Conservation (phyloP, 2,888 invertebrate genomes). For the Myopa testacea region DNA sequence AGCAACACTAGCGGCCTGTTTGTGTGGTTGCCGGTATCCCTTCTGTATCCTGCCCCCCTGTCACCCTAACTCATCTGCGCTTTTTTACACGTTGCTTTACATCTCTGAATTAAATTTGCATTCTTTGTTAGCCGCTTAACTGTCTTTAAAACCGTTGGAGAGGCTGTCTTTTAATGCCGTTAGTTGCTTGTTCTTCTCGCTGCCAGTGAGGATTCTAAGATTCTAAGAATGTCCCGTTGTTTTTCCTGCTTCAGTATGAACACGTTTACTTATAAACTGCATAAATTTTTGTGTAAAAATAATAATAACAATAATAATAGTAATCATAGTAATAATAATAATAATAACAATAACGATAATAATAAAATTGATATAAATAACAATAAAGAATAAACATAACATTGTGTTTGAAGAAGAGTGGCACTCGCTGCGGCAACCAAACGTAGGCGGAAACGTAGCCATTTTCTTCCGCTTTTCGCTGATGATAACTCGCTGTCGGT, state of each 20-base stretch:
- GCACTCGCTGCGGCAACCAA: neutral
- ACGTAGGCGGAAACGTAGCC: neutral
- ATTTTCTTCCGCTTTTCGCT: neutral
- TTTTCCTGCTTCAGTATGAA: neutral
- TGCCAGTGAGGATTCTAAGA: neutral
- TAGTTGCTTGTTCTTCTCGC: neutral
- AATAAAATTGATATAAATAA: too few species aligned
- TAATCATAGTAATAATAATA: too few species aligned
- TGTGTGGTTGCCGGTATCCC: too few species aligned
- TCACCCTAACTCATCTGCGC: neutral
- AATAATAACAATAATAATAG: too few species aligned
- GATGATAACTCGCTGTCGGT: slow-evolving; percentile 21
- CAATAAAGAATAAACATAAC: slow-evolving; percentile 27
- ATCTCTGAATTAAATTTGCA: slow-evolving; percentile 65
- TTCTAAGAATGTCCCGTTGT: neutral
- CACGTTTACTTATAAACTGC: too few species aligned
- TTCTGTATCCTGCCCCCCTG: neutral
- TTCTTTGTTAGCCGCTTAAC: slow-evolving; percentile 49
- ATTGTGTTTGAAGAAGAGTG: too few species aligned
- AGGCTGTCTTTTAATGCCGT: neutral
- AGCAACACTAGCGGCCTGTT: too few species aligned
- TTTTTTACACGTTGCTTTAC: slow-evolving; percentile 55
- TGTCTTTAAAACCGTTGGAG: neutral
- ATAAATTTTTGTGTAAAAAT: too few species aligned
- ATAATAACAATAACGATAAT: too few species aligned